These are phyloP conservation scores for Zosterops japonicus DNA, from an alignment of 2,113 vertebrate species.

Conservation along the genomic window DNA sequence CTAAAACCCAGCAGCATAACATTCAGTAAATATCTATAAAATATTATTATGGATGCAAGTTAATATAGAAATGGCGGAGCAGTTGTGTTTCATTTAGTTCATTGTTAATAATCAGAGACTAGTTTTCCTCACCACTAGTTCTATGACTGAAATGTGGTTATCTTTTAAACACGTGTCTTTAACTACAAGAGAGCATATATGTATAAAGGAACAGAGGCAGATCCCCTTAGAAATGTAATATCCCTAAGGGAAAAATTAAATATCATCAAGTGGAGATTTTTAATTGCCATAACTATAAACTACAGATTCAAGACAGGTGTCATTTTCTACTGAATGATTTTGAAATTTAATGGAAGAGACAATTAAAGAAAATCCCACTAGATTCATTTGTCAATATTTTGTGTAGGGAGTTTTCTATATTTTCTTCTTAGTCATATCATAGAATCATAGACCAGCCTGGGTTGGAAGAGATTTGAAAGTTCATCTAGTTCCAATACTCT, in stretches of 20 bases:
- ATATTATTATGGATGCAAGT: not conserved
- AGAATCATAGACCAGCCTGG: not conserved
- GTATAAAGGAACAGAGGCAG: not conserved
- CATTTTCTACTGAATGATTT: not conserved
- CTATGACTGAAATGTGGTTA: not conserved
- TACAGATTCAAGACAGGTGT: not conserved
- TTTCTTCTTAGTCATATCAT: not conserved
- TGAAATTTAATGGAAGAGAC: not conserved
- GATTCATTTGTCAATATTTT: not conserved
- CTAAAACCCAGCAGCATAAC: not conserved
- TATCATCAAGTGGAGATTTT: not conserved
- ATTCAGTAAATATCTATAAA: not conserved
- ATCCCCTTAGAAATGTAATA: not conserved
- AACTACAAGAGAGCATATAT: not conserved
- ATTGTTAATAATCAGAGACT: not conserved
- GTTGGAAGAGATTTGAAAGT: not conserved
- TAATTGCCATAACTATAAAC: not conserved
- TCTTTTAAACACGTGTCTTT: not conserved
- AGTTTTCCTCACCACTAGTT: not conserved
- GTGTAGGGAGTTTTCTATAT: rapidly evolving
- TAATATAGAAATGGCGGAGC: not conserved
- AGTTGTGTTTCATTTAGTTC: not conserved
- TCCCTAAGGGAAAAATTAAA: not conserved
- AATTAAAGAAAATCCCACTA: not conserved
- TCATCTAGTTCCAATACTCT: not conserved